Evolutionary conservation across 2,888 invertebrate species (phyloP).

Genomic region (Conomelus anceps): DNA sequence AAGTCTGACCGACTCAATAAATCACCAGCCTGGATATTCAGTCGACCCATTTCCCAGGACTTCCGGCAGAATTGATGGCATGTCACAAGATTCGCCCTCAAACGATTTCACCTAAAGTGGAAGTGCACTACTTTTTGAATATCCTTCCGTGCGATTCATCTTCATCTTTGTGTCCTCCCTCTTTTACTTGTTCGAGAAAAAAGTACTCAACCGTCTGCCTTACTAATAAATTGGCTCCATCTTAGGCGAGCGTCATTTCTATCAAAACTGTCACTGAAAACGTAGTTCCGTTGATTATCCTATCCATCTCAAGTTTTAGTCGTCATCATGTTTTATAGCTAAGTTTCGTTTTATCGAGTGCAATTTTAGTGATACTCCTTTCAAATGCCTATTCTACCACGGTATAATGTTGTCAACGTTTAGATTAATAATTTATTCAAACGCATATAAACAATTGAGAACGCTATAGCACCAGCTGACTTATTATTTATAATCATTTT

Average conservation of each 20-base stretch:
- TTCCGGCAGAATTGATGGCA: neutral
- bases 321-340: neutral
- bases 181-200: neutral
- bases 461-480: too few species aligned
- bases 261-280: neutral
- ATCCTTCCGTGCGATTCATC: neutral
- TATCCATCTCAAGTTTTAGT: neutral
- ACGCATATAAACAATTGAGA: too few species aligned
- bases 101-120: neutral
- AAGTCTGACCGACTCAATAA: neutral
- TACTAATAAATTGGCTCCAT: neutral
- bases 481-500: too few species aligned
- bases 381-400: too few species aligned
- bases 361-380: too few species aligned
- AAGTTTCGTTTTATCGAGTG: neutral
- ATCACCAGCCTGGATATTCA: neutral
- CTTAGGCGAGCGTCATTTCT: neutral
- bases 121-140: neutral
- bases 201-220: neutral
- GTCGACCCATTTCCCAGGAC: neutral
- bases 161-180: neutral
- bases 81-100: neutral
- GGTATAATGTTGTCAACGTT: too few species aligned
- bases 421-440: too few species aligned
- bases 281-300: neutral